Evolutionary conservation across 2,113 vertebrate genomes (phyloP).

Genomic region (Burhinus oedicnemus): DNA sequence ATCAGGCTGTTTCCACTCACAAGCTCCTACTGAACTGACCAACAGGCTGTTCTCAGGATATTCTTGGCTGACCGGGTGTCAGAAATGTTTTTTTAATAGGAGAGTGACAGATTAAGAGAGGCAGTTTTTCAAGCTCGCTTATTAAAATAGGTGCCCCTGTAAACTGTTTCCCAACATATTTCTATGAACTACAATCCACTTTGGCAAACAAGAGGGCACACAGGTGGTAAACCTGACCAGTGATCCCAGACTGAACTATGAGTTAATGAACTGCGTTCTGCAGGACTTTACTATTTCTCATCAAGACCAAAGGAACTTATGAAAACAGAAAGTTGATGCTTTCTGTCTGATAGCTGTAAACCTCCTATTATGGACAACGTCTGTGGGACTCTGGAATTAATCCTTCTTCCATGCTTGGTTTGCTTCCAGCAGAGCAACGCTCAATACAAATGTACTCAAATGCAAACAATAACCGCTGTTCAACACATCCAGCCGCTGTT

Average conservation of each 20-base stretch:
- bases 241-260: neutral
- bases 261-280: neutral
- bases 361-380: accelerated
- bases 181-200: neutral
- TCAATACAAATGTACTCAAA: neutral
- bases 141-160: neutral
- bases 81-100: neutral
- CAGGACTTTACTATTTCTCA: neutral
- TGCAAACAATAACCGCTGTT: neutral
- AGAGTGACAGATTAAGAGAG: neutral
- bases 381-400: neutral
- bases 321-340: neutral
- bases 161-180: neutral
- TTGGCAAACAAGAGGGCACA: neutral
- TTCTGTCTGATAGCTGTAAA: neutral
- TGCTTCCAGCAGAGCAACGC: neutral
- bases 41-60: neutral
- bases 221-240: neutral
- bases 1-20: neutral
- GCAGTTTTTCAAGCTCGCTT: neutral
- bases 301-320: neutral
- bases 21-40: neutral
- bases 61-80: neutral
- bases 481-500: accelerated
- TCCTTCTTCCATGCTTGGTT: neutral